Evolutionary conservation across 2,888 invertebrate genomes (phyloP).

Genomic region (Eristalis arbustorum): DNA sequence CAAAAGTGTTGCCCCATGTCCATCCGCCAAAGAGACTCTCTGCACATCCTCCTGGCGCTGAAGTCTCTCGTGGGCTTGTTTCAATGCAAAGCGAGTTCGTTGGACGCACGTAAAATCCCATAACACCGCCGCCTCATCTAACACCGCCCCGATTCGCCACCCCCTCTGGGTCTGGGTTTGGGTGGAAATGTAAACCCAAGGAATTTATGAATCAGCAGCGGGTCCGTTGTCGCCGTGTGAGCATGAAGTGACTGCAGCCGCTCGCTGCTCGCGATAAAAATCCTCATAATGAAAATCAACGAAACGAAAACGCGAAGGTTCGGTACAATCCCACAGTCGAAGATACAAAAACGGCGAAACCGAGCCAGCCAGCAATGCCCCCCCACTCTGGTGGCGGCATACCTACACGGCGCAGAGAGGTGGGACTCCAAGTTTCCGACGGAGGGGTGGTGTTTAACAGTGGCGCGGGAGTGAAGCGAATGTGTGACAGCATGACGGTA

Average conservation of each 20-base stretch:
- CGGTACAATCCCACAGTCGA: conserved; percentile 48
- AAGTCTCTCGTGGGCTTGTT: background rate
- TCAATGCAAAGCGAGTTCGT: background rate
- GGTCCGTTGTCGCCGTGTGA: conserved; percentile 33
- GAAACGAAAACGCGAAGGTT: conserved; percentile 39
- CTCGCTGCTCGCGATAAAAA: conserved; percentile 57
- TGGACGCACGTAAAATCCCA: background rate
- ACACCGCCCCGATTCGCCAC: background rate
- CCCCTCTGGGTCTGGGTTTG: background rate
- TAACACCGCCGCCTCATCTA: background rate
- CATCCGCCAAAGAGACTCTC: no score
- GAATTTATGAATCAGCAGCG: conserved; percentile 68
- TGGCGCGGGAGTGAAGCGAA: conserved; percentile 66
- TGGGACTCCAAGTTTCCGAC: conserved; percentile 51
- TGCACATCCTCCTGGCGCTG: no score
- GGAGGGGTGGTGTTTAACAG: conserved; percentile 35
- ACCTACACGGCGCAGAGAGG: conserved; percentile 21
- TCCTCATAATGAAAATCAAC: conserved; percentile 65
- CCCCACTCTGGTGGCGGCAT: conserved; percentile 1
- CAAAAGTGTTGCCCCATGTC: no score
- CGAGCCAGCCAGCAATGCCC: background rate
- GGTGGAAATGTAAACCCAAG: conserved; percentile 24
- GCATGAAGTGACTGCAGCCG: conserved; percentile 53
- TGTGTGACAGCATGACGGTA: conserved; percentile 53
- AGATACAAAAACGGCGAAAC: conserved; percentile 23